Base-by-base conservation (phyloP, 2,888 invertebrate species). In the Eristalis arbustorum region DNA sequence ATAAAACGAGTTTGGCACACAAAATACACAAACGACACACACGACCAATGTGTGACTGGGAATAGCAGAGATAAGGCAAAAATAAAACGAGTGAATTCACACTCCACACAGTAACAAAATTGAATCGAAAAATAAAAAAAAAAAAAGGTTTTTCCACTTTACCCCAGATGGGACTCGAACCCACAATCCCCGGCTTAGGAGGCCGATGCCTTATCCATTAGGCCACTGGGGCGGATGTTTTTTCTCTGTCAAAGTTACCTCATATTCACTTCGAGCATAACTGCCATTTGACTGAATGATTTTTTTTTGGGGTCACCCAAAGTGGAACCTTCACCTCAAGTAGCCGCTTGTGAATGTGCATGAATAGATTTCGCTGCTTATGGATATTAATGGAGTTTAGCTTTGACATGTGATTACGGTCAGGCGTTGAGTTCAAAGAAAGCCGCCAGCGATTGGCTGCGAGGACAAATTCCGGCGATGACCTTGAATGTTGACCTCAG, bases 141-240 rank as follows among this genome's bases (percentile, higher is more conserved):
- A 61, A 61, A 42, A 42, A 61, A 40, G 25, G 3, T 3, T 6
- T 22, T 1, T 18, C 31, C 11, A 28, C 34, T 89, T 93, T 96
- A 96, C 96, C 96, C 96, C 96, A 96, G 96, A 96, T 96, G 96
- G 96, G 96, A 96, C 96, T 96, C 96, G 96, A 96, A 96, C 96
- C 95, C 95, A 95, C 95, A 95, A 95, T 95, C 96, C 95, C 95
- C 95, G 95, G 95, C 95, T 96, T 96, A 96, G 96, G 96, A 96
- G 95, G 95, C 95, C 95, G 95, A 95, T 95, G 96, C 96, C 95
- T 96, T 96, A 96, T 96, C 95, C 95, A 95, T 95, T 95, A 95
- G 95, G 95, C 95, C 95, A 96, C 95, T 95, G 95, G 96, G 96
- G 96, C 96, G 40, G 92, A 78, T 62, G 6, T 13, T 10, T 49